Evolutionary conservation across 2,888 invertebrate genomes (phyloP), one percentile per base, ranked within the genome.

Genomic region (Tiliacea aurago): DNA sequence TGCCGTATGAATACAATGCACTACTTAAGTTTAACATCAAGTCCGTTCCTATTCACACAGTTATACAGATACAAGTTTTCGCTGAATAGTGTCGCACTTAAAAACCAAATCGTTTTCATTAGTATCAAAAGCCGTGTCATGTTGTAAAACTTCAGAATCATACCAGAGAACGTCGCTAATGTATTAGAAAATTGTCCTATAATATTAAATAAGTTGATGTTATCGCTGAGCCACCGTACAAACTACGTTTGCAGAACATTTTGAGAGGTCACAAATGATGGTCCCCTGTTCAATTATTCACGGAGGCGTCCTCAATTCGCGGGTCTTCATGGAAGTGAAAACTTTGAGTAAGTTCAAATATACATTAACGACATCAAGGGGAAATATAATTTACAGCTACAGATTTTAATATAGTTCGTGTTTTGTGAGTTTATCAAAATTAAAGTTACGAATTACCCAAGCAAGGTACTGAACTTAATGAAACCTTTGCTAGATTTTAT

Each of bases 271-370:
- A n/a, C 86, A 72, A 76, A 81, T 76, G 73, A 76, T 84, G 67
- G 80, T 20, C 47, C 55, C n/a, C 61, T 47, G 71, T 66, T 85
- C 56, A 72, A 78, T 76, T 82, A 86, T 86, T 85, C 76, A 86
- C 63, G 51, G 59, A 53, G 69, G 76, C 76, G 73, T 67, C 78
- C 75, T 67, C 72, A 74, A 71, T 73, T 76, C 67, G 73, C 67
- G 41, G 41, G 53, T 72, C 53, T 75, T 72, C 65, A 64, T 68
- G 59, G 72, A 72, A 67, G 33, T 66, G 70, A 67, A 76, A 80
- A 86, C 64, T 77, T 83, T 70, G 37, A 69, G 55, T 62, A 45
- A 53, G 28, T 66, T 43, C 58, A 59, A 76, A 85, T 64, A 72
- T 55, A 84, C 45, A 69, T 41, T 73, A 58, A 61, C 47, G 53